These are phyloP conservation scores for Nyleta sp. DNA, from an alignment of 2,888 invertebrate species.

Conservation along the genomic window DNA sequence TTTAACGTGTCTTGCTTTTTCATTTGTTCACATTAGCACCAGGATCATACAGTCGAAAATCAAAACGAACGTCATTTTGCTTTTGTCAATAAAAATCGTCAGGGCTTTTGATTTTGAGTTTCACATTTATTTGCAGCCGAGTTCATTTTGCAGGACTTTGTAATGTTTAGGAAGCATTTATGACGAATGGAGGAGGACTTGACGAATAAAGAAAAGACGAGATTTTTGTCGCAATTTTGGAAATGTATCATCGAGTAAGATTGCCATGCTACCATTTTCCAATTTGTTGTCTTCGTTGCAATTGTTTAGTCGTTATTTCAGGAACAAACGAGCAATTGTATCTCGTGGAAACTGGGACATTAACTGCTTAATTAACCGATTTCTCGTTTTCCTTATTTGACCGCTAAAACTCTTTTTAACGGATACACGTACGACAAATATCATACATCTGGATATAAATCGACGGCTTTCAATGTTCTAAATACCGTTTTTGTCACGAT, in stretches of 20 bases:
- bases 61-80: conserved; percentile 15
- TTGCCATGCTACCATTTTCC: conserved; percentile 25
- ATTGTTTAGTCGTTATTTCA: conserved; percentile 26
- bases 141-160: conserved; percentile 8
- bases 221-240: too few relatives aligned
- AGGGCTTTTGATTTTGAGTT: conserved; percentile 9
- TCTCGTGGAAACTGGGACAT: conserved; percentile 22
- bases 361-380: conserved; percentile 39
- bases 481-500: conserved; percentile 12
- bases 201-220: too few relatives aligned
- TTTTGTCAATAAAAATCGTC: conserved; percentile 8
- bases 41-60: conserved; percentile 6
- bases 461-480: conserved; percentile 72
- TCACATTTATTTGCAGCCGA: conserved; percentile 15
- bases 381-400: conserved; percentile 21
- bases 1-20: conserved; percentile 47
- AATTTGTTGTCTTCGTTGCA: conserved; percentile 27
- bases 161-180: neutral
- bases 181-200: neutral
- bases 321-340: conserved; percentile 25
- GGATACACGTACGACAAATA: conserved; percentile 23
- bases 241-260: neutral
- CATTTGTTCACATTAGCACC: conserved; percentile 27
- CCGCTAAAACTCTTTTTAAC: conserved; percentile 16
- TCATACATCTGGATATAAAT: conserved; percentile 29